phyloP scores from a whole-genome alignment of 2,888 invertebrate genomes.

The Timema podura region DNA sequence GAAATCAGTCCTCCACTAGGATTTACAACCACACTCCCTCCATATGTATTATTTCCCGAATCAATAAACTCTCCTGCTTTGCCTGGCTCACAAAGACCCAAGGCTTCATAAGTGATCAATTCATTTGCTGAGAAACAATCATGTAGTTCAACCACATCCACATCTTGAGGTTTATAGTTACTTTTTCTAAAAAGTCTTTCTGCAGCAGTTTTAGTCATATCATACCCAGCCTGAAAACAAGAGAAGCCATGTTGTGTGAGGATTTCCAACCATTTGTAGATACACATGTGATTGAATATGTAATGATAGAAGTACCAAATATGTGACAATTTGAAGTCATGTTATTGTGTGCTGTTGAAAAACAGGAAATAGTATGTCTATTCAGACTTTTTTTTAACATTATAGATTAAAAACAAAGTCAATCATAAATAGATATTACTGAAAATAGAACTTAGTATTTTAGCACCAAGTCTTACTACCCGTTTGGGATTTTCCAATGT shows the following conservation, averaged over 20 bases:
- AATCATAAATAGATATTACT: too few relatives aligned
- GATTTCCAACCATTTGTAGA: neutral
- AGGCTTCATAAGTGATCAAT: slow-evolving; percentile 93
- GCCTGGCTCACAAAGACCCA: slow-evolving; percentile 86
- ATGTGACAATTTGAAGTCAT: neutral
- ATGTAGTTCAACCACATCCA: slow-evolving; percentile 93
- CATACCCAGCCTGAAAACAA: slow-evolving; percentile 69
- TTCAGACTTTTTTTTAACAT: too few relatives aligned
- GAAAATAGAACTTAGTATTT: too few relatives aligned
- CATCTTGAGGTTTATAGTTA: slow-evolving; percentile 70
- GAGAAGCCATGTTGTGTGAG: too few relatives aligned
- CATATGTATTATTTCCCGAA: slow-evolving; percentile 93
- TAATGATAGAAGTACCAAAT: neutral
- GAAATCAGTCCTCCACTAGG: slow-evolving; percentile 99
- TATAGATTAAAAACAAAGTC: too few relatives aligned
- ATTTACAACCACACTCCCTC: slow-evolving; percentile 96
- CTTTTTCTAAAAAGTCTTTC: slow-evolving; percentile 70
- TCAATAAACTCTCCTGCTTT: slow-evolving; percentile 91
- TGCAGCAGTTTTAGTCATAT: slow-evolving; percentile 86
- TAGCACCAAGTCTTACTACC: too few relatives aligned
- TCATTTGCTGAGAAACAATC: slow-evolving; percentile 99
- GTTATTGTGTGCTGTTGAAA: neutral
- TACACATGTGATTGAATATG: neutral
- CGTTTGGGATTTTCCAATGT: too few relatives aligned
- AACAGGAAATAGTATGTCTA: too few relatives aligned